Evolutionary conservation across 2,113 vertebrate genomes (phyloP), one percentile per base, ranked within the genome.

Genomic region (Bagarius yarrelli): DNA sequence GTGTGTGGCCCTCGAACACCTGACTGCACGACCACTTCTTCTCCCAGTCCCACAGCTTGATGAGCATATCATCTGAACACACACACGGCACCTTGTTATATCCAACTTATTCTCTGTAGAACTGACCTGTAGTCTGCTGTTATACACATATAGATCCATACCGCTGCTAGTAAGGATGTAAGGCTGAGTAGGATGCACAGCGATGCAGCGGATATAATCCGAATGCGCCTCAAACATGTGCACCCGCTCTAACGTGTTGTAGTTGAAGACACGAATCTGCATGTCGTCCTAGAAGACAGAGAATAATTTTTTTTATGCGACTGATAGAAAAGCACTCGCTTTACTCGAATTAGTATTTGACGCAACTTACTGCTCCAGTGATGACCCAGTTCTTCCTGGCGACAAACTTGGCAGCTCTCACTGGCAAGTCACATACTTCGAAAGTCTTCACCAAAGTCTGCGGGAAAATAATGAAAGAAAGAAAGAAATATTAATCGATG

Each of bases 31-130:
- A 94, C 98, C 98, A 99, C 80, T 99, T 99, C 90, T 99, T 99
- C 87, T 99, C 98, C 98, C 98, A 99, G 90, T 99, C 98, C 98
- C 98, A 99, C 3, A 99, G 94, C 82, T 99, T 99, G 90, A 99
- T 99, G 83, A 99, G 93, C 98, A 99, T 99, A 90, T 99, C 98
- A 93, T 99, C 98, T 99, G 88, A 12, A 61, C 60, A 61, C 59
- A 30, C 25, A 61, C 60, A 16, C 5, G 15, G 0, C 5, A 16
- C 8, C 18, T 3, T 6, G 11, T 14, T 14, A 44, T 15, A 11
- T 23, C 21, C n/a, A 44, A 23, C 14, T 6, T 23, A 12, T 44
- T 34, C n/a, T 52, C 3, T 57, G 55, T n/a, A n/a, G 12, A 14
- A 21, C 40, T 40, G 1, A 40, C 36, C 21, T 40, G 14, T 14